Percentiles rank a stretch among this genome's conserved stretches.
Conservation (phyloP, 1,140 invertebrate genomes). For the Caenorhabditis brenneri region DNA sequence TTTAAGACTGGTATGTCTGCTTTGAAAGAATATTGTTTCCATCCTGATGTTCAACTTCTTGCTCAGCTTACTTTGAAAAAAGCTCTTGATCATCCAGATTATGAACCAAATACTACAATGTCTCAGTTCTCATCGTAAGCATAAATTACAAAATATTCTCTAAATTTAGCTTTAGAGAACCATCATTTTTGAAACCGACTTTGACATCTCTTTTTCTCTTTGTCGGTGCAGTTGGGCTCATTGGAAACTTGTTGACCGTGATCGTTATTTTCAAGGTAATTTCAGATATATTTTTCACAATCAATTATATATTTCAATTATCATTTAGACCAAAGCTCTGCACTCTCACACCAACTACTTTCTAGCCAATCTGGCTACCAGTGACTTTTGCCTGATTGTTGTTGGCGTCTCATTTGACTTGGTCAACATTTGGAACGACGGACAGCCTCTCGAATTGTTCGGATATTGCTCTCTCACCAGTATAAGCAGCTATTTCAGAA, state of each 20-base stretch:
- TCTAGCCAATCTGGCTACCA: constrained; percentile 86
- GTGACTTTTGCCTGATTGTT: constrained; percentile 83
- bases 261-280: constrained; percentile 80
- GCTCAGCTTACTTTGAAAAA: background rate
- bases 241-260: constrained; percentile 89
- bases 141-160: background rate
- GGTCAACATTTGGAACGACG: constrained; percentile 49
- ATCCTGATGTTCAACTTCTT: constrained; percentile 7
- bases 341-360: constrained; percentile 89
- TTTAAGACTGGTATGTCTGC: background rate
- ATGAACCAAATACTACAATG: background rate
- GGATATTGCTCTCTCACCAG: constrained; percentile 64
- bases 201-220: constrained; percentile 78
- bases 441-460: constrained; percentile 31
- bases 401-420: constrained; percentile 74
- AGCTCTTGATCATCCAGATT: background rate
- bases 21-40: background rate
- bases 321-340: constrained; percentile 80
- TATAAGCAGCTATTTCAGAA: background rate
- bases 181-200: constrained; percentile 10
- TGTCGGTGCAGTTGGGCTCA: constrained; percentile 83
- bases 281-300: too few species aligned
- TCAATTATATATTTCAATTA: background rate
- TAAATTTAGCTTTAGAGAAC: background rate
- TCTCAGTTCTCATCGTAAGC: background rate